Evolutionary conservation across 2,797 vertebrate species (phyloP).

Genomic region (Orestias chungarensis): DNA sequence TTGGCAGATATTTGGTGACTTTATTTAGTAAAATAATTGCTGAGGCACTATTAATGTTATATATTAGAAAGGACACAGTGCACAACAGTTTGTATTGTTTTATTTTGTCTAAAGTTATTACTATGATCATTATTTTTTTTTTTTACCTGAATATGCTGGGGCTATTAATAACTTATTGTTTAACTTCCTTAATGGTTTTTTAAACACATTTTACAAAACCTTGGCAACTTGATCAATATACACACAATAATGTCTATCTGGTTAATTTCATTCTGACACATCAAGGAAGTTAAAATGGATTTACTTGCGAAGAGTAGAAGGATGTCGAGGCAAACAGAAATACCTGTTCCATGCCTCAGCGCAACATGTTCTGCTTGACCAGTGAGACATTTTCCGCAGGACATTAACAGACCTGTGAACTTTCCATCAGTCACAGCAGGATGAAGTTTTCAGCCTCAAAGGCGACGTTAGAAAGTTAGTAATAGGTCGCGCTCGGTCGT

Average conservation of each 20-base stretch:
- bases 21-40: no score
- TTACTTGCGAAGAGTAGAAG: conserved; percentile 26
- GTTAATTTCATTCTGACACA: conserved; percentile 25
- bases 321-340: conserved; percentile 35
- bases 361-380: conserved; percentile 46
- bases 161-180: not conserved
- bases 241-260: conserved; percentile 12
- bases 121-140: not conserved
- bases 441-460: conserved; percentile 30
- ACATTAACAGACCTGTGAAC: conserved; percentile 44
- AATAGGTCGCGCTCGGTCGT: conserved; percentile 6
- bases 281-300: conserved; percentile 31
- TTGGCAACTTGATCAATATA: not conserved
- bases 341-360: conserved; percentile 36
- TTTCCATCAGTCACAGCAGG: conserved; percentile 56
- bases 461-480: conserved; percentile 8
- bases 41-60: not conserved
- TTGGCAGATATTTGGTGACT: no score
- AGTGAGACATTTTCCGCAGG: conserved; percentile 32
- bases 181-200: not conserved
- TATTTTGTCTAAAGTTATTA: not conserved
- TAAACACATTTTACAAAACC: not conserved
- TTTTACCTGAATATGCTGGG: not conserved
- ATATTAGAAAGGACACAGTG: no score
- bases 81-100: not conserved